phyloP scores from a whole-genome alignment of 2,888 invertebrate genomes.

The Pocota personata region DNA sequence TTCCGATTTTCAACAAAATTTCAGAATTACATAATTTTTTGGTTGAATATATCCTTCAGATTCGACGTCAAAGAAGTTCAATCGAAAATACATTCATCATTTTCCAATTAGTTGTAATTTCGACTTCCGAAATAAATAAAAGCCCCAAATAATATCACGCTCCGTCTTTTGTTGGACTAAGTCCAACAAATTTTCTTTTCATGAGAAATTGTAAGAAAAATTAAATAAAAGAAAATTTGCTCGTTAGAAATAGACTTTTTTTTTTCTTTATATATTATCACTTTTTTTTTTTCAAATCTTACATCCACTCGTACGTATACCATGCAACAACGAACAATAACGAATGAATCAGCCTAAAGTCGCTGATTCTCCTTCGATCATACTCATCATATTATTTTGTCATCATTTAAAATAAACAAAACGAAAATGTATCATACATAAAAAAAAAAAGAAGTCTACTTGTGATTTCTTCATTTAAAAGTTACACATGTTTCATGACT shows the following conservation, averaged over 20 bases:
- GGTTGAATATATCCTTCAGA: too few species aligned
- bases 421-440: not conserved
- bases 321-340: not conserved
- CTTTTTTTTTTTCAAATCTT: too few species aligned
- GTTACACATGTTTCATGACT: not conserved
- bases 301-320: too few species aligned
- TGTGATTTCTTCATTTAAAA: not conserved
- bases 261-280: not conserved
- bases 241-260: not conserved
- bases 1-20: too few species aligned
- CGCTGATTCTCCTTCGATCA: not conserved
- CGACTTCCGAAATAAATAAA: not conserved
- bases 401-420: slow-evolving; percentile 13
- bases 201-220: too few species aligned
- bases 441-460: not conserved
- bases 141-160: not conserved
- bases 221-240: too few species aligned
- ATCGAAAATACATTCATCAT: too few species aligned
- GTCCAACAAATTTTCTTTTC: not conserved
- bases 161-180: not conserved
- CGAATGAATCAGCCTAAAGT: not conserved
- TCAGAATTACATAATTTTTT: too few species aligned
- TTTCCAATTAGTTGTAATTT: too few species aligned
- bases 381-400: not conserved
- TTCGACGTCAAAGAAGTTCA: too few species aligned